Evolutionary conservation across 1,140 invertebrate genomes (phyloP).

Genomic region (Adoxophyes honmai): DNA sequence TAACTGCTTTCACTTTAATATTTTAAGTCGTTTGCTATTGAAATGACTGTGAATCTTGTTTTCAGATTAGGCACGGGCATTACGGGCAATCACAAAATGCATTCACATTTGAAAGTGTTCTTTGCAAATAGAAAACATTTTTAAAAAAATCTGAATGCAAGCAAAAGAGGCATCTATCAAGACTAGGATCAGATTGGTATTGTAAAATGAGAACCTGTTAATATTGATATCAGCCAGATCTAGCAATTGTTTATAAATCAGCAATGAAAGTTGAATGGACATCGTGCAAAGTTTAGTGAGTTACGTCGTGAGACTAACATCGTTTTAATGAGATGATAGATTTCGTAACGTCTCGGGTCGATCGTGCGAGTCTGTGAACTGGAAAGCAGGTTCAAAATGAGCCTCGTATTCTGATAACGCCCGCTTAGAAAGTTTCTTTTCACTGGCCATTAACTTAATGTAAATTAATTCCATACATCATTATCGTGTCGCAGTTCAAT

Average conservation of each 20-base stretch:
- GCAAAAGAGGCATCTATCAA: no score
- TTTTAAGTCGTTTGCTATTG: conserved; percentile 1
- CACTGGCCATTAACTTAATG: conserved; percentile 42
- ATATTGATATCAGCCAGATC: conserved; percentile 5
- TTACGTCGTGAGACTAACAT: conserved; percentile 9
- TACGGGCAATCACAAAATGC: background rate
- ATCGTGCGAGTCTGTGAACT: conserved; percentile 25
- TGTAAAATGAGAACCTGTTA: background rate
- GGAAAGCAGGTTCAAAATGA: conserved; percentile 30
- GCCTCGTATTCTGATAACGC: conserved; percentile 21
- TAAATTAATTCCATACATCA: conserved; percentile 34
- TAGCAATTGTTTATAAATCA: conserved; percentile 12
- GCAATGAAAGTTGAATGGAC: conserved; percentile 7
- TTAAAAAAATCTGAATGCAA: no score
- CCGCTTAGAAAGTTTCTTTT: conserved; percentile 53
- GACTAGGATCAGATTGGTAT: background rate
- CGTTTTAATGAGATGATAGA: conserved; percentile 14
- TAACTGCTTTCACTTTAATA: conserved; percentile 14
- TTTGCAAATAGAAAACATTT: background rate
- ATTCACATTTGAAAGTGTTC: conserved; percentile 3
- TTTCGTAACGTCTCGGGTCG: conserved; percentile 12
- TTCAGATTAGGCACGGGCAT: conserved; percentile 2
- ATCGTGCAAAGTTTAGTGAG: background rate
- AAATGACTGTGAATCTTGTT: conserved; percentile 10
- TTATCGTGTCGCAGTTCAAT: conserved; percentile 40